phyloP scores from a whole-genome alignment of 2,888 invertebrate species.

The Netelia inedita region DNA sequence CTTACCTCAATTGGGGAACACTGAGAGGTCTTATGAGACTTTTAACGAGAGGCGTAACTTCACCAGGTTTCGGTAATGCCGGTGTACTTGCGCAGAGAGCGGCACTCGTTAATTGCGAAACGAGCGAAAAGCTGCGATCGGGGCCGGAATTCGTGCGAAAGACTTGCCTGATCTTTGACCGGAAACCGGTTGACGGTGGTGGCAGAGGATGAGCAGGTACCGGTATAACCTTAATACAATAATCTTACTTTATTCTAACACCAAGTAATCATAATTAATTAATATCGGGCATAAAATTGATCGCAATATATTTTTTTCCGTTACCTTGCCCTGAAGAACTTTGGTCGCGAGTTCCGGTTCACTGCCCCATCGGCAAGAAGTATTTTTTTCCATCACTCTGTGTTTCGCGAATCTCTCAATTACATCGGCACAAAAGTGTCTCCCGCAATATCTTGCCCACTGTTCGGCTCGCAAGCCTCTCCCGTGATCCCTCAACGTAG shows the following conservation, averaged over 20 bases:
- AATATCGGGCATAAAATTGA: slow-evolving; percentile 21
- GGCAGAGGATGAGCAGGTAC: slow-evolving; percentile 72
- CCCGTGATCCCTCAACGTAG: slow-evolving; percentile 89
- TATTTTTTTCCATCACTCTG: slow-evolving; percentile 86
- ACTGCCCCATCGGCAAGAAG: slow-evolving; percentile 87
- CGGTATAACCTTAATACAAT: slow-evolving; percentile 66
- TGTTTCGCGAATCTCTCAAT: slow-evolving; percentile 89
- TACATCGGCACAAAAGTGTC: slow-evolving; percentile 90
- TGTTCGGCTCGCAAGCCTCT: slow-evolving; percentile 90
- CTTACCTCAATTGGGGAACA: slow-evolving; percentile 86
- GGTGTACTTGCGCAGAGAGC: slow-evolving; percentile 88
- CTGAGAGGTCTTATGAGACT: slow-evolving; percentile 87
- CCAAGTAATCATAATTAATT: background rate
- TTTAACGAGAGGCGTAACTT: slow-evolving; percentile 87
- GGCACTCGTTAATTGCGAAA: slow-evolving; percentile 87
- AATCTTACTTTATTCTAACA: background rate
- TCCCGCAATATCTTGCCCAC: slow-evolving; percentile 91
- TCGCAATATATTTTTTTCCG: background rate
- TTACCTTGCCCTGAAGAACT: slow-evolving; percentile 86
- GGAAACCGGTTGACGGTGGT: slow-evolving; percentile 85
- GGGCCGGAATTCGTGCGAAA: slow-evolving; percentile 87
- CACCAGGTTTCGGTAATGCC: slow-evolving; percentile 86
- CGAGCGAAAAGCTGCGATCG: slow-evolving; percentile 86
- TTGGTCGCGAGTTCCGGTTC: slow-evolving; percentile 87
- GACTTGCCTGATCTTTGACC: slow-evolving; percentile 87